Evolutionary conservation across 2,888 invertebrate species (phyloP).

Genomic region (Prenolepis imparis): DNA sequence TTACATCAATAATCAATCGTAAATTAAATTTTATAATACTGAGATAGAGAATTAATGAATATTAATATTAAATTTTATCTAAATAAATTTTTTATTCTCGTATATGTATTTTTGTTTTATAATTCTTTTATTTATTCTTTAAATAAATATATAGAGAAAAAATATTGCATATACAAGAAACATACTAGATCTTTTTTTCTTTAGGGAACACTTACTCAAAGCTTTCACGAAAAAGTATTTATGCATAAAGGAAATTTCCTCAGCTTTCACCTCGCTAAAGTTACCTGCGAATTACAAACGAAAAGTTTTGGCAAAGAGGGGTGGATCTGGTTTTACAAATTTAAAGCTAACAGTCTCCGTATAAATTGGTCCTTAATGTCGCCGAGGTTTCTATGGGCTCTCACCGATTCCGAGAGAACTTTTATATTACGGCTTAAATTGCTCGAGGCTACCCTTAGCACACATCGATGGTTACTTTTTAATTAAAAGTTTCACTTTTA

Average conservation of each 20-base stretch:
- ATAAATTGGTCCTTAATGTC: constrained; percentile 53
- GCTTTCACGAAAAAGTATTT: neutral
- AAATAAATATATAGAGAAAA: neutral
- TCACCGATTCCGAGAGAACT: constrained; percentile 63
- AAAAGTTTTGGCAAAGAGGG: constrained; percentile 24
- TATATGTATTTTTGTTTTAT: neutral
- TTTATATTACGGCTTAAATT: constrained; percentile 72
- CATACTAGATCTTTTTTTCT: neutral
- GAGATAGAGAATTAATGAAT: neutral
- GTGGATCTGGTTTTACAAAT: constrained; percentile 22
- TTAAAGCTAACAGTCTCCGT: constrained; percentile 31
- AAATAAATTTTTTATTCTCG: neutral
- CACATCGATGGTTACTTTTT: constrained; percentile 73
- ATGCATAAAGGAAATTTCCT: neutral
- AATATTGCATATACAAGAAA: neutral
- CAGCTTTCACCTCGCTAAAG: constrained; percentile 11
- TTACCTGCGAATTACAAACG: neutral
- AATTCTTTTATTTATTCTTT: neutral
- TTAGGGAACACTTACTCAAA: neutral
- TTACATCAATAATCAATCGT: neutral
- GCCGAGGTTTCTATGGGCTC: constrained; percentile 9
- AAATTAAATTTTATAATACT: neutral
- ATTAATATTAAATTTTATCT: neutral
- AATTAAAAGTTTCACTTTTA: constrained; percentile 75
- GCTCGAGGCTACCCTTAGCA: constrained; percentile 61